phyloP scores from a whole-genome alignment of 2,888 invertebrate species.

The Chaitophorus viminalis region DNA sequence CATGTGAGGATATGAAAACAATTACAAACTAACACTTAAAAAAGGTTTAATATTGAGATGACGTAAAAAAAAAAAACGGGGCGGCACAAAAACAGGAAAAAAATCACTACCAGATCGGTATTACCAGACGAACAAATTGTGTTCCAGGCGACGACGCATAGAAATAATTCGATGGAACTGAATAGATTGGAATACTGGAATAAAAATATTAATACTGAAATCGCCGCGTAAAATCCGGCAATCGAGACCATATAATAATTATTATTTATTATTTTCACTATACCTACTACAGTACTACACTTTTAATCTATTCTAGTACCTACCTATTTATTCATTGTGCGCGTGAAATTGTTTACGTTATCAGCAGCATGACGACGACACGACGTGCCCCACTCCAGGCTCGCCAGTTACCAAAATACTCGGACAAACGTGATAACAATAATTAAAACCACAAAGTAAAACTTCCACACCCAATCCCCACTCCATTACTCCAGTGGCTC shows the following conservation, averaged over 20 bases:
- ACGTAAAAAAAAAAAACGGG: background rate
- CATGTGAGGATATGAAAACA: background rate
- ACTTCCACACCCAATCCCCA: no score
- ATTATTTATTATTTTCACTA: background rate
- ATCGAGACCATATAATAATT: background rate
- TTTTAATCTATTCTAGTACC: no score
- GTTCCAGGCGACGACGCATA: no score
- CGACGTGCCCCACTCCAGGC: background rate
- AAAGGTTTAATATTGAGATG: no score
- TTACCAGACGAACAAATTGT: background rate
- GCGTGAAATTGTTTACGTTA: slow-evolving; percentile 48
- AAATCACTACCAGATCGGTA: background rate
- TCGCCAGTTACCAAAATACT: background rate
- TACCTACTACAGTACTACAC: no score
- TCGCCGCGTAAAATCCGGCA: no score
- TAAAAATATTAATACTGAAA: background rate
- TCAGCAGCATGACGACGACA: slow-evolving; percentile 12
- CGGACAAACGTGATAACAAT: no score
- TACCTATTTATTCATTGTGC: background rate
- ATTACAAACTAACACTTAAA: background rate
- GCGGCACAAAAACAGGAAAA: background rate
- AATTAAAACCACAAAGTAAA: no score
- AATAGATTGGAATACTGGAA: background rate
- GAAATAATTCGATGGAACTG: no score
- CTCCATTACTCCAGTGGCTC: no score